Percentiles rank a stretch among this genome's conserved stretches.
Evolutionary conservation across 2,888 invertebrate species (phyloP).

Genomic region (Xanthorhoe designata): DNA sequence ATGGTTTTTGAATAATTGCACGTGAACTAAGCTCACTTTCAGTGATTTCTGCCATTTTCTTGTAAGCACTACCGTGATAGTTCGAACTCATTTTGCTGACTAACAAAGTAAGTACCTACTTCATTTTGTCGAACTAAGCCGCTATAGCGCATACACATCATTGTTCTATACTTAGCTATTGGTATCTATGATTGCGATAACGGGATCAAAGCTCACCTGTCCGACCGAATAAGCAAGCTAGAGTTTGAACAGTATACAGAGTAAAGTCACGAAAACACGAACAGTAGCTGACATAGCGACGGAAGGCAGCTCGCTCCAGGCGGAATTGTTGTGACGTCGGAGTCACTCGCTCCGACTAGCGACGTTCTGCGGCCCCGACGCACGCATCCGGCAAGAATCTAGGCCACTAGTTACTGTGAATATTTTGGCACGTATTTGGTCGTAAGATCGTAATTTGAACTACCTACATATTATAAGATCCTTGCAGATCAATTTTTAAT

Average conservation of each 20-base stretch:
- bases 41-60: not conserved
- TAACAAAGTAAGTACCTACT: not conserved
- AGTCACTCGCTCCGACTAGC: slow-evolving; percentile 50
- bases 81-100: not conserved
- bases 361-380: slow-evolving; percentile 51
- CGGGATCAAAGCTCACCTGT: slow-evolving; percentile 19
- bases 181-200: slow-evolving; percentile 3
- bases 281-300: slow-evolving; percentile 50
- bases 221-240: slow-evolving; percentile 18
- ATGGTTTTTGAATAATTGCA: slow-evolving; percentile 1
- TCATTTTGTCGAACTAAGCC: not conserved
- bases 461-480: not conserved
- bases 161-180: not conserved
- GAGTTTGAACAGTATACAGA: slow-evolving; percentile 32
- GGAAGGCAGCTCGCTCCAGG: slow-evolving; percentile 54
- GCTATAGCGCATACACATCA: not conserved
- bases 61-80: not conserved
- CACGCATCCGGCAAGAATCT: slow-evolving; percentile 60
- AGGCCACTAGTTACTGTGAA: slow-evolving; percentile 48
- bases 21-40: not conserved
- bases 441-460: slow-evolving; percentile 18
- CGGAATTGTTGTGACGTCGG: slow-evolving; percentile 59
- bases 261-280: slow-evolving; percentile 51
- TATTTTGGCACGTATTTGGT: slow-evolving; percentile 36
- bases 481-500: not conserved